Base-by-base conservation (phyloP, 1,140 invertebrate genomes). In the Drosophila punjabiensis region DNA sequence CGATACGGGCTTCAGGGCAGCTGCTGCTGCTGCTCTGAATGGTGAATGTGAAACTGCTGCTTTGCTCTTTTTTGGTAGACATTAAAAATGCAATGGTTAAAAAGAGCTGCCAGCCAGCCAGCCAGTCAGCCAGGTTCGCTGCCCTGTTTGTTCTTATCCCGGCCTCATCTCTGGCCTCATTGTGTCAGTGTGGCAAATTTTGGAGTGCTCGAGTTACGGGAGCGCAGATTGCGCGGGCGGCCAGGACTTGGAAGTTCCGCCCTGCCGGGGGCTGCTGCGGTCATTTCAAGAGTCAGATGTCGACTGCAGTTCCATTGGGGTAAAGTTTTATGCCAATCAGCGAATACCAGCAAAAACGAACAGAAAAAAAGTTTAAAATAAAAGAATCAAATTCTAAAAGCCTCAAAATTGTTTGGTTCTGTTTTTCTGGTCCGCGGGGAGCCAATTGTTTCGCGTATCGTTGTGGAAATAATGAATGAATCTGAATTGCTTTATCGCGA, bases 81-180 rank as follows among this genome's bases (percentile, higher is more conserved):
- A 87, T 88, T 83, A 88, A 87, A 88, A 88, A 87, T 87, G 79
- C 80, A 87, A 75, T 87, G 80, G 84, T 71, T 83, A 78, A 83
- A 88, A 68, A 58, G 73, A 62, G 45, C 30, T 76, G 56, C 53
- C 60, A 66, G 63, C 39, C 45, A 61, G 69, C 47, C 59, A 66
- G 68, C 14, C 48, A 63, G 70, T 41, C 50, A 66, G 68, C 39
- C 65, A 48, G 47, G 45, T 71, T 62, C 55, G 45, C 37, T 67
- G 45, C 16, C 28, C 48, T 62, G 70, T 63, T 24, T 81, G 62
- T 64, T 47, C 47, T 63, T 66, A 61, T 60, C 56, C 64, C 47
- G 10, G 35, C 52, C 78, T 61, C 64, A 45, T n/a, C 52, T 69
- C 47, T 87, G 84, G 56, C 84, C 84, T 78, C 76, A 88, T 88